These are phyloP conservation scores for Bombus picipes DNA, from an alignment of 1,140 invertebrate species.

Conservation along the genomic window DNA sequence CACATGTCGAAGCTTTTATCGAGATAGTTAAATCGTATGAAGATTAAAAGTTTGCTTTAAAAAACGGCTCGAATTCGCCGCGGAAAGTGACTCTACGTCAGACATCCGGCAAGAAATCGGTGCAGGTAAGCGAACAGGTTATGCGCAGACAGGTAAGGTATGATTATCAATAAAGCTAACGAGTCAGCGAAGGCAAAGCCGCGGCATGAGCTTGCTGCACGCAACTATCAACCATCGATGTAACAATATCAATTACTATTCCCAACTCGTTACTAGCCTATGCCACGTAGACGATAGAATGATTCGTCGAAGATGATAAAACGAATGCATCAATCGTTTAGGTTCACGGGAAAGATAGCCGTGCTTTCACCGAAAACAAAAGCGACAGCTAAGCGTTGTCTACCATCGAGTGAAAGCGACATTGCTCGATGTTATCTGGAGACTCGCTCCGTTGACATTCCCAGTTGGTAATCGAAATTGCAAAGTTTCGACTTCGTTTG, in stretches of 20 bases:
- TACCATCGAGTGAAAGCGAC: conserved; percentile 23
- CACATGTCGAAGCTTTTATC: background rate
- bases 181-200: background rate
- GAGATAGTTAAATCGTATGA: background rate
- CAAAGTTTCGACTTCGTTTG: background rate
- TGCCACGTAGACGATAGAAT: background rate
- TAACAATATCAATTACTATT: conserved; percentile 24
- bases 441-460: background rate
- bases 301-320: background rate
- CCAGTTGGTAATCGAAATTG: background rate
- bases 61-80: background rate
- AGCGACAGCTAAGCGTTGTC: background rate
- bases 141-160: background rate
- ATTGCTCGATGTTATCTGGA: background rate
- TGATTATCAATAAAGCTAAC: conserved; percentile 18
- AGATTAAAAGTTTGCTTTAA: conserved; percentile 5
- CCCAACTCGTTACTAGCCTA: background rate
- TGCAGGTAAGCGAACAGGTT: conserved; percentile 8
- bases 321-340: background rate
- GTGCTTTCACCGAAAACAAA: conserved; percentile 36
- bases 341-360: background rate
- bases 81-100: background rate
- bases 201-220: background rate
- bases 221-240: background rate
- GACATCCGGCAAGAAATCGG: background rate